Evolutionary conservation across 2,797 vertebrate genomes (phyloP), one percentile per base, ranked within the genome.

Genomic region (Pogonophryne albipinna): DNA sequence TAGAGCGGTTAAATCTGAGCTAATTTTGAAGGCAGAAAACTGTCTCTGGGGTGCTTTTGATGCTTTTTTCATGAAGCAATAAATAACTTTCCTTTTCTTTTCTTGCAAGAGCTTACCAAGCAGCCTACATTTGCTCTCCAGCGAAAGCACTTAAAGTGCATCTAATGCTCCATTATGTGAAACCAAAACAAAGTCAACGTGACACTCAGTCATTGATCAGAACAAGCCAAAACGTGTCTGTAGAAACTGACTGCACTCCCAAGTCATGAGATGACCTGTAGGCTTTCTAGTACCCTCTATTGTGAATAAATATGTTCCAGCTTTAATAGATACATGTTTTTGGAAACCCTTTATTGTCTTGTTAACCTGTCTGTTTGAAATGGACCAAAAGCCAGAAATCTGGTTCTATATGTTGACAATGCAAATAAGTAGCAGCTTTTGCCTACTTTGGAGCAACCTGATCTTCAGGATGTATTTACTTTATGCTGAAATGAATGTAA

Each of bases 131-230:
- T 71, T 38, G 13, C 51, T 50, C 66, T 57, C 23, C 19, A 27
- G 44, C 23, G 8, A 13, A 51, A 47, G 51, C 44, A 56, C 15
- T 12, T 50, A 10, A 44, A 78, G 12, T 10, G 55, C 14, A 6
- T 75, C 14, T 42, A 11, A 50, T n/a, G 27, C 44, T 49, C 0
- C 12, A 31, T 13, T 15, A 42, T 52, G 44, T 64, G 76, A 71
- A 84, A 85, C 49, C 12, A 42, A 80, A 89, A 66, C 31, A 1
- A 58, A 52, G 49, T 41, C 23, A 67, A 58, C 20, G 45, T 72
- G 60, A 87, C 82, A 90, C 89, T 88, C 83, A 73, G 50, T 76
- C 64, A 64, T 79, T 70, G 84, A 69, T 72, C 38, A 7, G 12
- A 73, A 52, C 38, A 66, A 41, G 4, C 44, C 66, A 78, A 74